Percentiles rank a stretch among this genome's conserved stretches.
phyloP scores from a whole-genome alignment of 2,888 invertebrate genomes.

The Harpalus rubripes region DNA sequence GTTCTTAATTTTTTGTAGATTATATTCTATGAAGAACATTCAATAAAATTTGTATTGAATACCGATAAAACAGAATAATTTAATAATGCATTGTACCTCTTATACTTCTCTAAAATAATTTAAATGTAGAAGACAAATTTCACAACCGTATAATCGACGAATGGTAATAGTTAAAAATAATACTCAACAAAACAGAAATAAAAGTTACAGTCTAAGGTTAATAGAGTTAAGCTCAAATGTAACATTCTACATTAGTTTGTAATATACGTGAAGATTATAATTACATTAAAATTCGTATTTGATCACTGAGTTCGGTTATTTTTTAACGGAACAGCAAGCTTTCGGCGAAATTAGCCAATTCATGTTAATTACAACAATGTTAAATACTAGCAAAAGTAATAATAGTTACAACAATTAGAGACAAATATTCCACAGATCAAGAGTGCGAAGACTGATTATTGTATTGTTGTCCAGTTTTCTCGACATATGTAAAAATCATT shows the following conservation, averaged over 20 bases:
- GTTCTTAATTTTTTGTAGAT: not conserved
- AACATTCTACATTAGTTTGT: constrained; percentile 8
- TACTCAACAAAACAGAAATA: not conserved
- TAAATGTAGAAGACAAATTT: not conserved
- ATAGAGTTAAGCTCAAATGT: constrained; percentile 24
- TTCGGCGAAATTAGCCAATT: constrained; percentile 62
- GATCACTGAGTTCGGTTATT: constrained; percentile 62
- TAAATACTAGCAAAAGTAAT: constrained; percentile 23
- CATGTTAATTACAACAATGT: constrained; percentile 14
- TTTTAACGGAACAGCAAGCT: constrained; percentile 36
- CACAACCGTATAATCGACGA: not conserved
- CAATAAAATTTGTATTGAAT: not conserved
- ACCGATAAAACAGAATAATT: not conserved
- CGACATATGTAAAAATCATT: not conserved
- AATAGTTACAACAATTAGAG: constrained; percentile 19
- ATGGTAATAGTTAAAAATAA: not conserved
- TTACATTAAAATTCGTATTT: constrained; percentile 61
- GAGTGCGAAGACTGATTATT: constrained; percentile 5
- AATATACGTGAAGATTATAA: not conserved
- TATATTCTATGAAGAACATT: not conserved
- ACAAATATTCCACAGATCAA: constrained; percentile 1
- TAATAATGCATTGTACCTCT: not conserved
- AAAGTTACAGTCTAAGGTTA: not conserved
- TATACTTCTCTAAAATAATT: not conserved
- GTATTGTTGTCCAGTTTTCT: constrained; percentile 28